Percentiles rank a stretch among this genome's conserved stretches.
Conservation (phyloP, 2,113 vertebrate genomes). For the Hemibagrus wyckioides region DNA sequence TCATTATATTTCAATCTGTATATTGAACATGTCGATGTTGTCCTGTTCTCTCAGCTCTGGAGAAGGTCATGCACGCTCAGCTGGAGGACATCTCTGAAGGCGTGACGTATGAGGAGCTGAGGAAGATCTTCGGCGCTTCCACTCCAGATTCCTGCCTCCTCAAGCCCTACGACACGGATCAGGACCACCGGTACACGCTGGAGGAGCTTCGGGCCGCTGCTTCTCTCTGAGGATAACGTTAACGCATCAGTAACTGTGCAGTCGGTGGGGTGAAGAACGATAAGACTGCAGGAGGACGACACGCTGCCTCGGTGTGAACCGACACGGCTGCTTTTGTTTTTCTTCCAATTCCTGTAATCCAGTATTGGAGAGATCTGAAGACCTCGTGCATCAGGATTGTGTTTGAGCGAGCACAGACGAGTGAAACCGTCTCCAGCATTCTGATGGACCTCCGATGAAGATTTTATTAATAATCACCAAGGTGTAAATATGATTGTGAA, state of each 20-base stretch:
- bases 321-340: neutral
- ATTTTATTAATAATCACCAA: neutral
- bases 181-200: constrained; percentile 63
- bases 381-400: neutral
- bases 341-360: neutral
- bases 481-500: neutral
- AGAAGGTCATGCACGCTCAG: constrained; percentile 48
- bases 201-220: constrained; percentile 65
- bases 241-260: neutral
- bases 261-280: neutral
- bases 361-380: neutral
- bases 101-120: constrained; percentile 60
- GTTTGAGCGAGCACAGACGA: neutral
- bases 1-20: no score
- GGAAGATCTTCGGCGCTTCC: constrained; percentile 53
- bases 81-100: constrained; percentile 30
- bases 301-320: neutral
- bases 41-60: constrained; percentile 60
- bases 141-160: constrained; percentile 52
- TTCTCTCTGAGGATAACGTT: constrained; percentile 59
- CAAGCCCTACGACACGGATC: constrained; percentile 63
- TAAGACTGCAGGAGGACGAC: neutral
- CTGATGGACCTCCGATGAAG: neutral
- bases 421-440: neutral
- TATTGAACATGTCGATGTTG: neutral